A percentile compares a stretch with the other conserved stretches of the same genome.
These are phyloP conservation scores for Archivesica marissinica DNA, from an alignment of 1,140 invertebrate species.

Conservation along the genomic window DNA sequence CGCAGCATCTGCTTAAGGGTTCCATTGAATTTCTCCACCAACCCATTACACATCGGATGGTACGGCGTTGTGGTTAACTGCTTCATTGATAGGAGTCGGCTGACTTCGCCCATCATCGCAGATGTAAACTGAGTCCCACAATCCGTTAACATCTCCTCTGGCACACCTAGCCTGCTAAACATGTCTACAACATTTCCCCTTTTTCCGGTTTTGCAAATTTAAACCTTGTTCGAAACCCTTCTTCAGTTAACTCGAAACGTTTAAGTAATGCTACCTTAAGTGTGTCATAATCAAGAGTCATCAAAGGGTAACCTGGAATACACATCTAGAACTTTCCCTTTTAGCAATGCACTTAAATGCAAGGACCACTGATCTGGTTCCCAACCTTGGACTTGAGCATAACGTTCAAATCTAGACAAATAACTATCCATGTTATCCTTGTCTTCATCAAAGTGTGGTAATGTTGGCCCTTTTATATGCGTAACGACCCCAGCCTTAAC, in stretches of 20 bases:
- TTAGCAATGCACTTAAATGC: conserved; percentile 47
- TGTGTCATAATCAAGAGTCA: conserved; percentile 11
- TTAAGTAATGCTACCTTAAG: conserved; percentile 57
- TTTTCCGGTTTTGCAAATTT: neutral
- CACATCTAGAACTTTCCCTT: conserved; percentile 55
- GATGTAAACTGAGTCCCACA: too few relatives aligned
- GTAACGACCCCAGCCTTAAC: too few relatives aligned
- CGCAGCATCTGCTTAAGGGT: too few relatives aligned
- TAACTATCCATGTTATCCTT: conserved; percentile 60
- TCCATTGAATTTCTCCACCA: too few relatives aligned
- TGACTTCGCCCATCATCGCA: too few relatives aligned
- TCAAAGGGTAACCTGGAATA: conserved; percentile 24
- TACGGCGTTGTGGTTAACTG: too few relatives aligned
- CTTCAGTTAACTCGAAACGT: conserved; percentile 41
- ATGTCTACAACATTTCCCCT: conserved; percentile 49
- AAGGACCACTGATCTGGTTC: conserved; percentile 7
- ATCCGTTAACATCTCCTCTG: too few relatives aligned
- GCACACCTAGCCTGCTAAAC: too few relatives aligned
- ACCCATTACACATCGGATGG: too few relatives aligned
- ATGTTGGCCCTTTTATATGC: too few relatives aligned
- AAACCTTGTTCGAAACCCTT: conserved; percentile 43
- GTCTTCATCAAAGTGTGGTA: conserved; percentile 38
- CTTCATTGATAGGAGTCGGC: too few relatives aligned
- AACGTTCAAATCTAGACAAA: conserved; percentile 54
- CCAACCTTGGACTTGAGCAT: conserved; percentile 27